Conservation (phyloP, 2,113 vertebrate species). For the Shinisaurus crocodilurus region DNA sequence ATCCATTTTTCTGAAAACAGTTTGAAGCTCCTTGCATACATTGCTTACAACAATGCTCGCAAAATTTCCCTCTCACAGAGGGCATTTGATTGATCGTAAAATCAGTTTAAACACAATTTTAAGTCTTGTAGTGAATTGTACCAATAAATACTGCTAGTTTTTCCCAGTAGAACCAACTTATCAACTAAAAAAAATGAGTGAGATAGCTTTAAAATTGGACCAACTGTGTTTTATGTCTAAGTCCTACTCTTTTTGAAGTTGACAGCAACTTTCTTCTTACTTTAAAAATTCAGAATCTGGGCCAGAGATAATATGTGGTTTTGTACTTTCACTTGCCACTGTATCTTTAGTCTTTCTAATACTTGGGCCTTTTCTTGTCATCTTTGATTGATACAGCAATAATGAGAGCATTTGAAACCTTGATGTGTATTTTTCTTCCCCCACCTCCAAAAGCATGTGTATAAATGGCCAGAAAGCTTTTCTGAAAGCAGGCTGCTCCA, state of each 20-base stretch:
- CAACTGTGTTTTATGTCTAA: neutral
- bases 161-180: neutral
- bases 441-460: neutral
- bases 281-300: neutral
- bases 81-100: neutral
- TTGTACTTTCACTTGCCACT: neutral
- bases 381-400: neutral
- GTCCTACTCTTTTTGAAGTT: neutral
- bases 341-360: neutral
- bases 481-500: constrained; percentile 14
- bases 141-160: neutral
- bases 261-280: neutral
- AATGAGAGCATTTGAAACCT: constrained; percentile 1
- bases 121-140: neutral
- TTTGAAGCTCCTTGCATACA: neutral
- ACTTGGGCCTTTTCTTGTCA: neutral
- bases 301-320: neutral
- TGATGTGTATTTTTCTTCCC: neutral
- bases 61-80: neutral
- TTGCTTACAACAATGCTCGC: neutral
- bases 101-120: neutral
- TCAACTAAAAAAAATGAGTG: neutral
- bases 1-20: neutral
- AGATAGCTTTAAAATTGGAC: neutral
- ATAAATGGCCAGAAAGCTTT: constrained; percentile 2